A percentile compares a stretch with the other conserved stretches of the same genome.
Conservation (phyloP, 2,888 invertebrate species). For the Acanthococcus lagerstroemiae region DNA sequence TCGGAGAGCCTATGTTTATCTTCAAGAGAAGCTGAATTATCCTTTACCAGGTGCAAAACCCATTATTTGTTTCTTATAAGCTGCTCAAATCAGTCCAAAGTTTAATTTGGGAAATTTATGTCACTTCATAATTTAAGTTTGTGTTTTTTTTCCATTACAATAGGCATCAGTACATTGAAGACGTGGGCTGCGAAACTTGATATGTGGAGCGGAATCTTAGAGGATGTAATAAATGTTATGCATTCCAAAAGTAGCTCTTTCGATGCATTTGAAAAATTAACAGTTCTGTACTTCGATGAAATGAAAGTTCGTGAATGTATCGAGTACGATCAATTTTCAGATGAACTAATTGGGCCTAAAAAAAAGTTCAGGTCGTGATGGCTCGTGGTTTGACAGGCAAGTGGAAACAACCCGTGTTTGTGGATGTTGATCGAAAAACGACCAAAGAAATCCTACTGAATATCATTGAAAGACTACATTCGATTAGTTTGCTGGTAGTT, state of each 20-base stretch:
- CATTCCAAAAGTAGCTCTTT: not conserved
- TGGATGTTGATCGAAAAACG: slow-evolving; percentile 16
- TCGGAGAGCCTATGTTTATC: not conserved
- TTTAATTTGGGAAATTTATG: not conserved
- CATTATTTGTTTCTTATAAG: not conserved
- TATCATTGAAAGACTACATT: not conserved
- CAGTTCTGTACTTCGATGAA: slow-evolving; percentile 8
- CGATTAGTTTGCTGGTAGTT: not conserved
- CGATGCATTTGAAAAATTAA: not conserved
- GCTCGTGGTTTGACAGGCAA: not conserved
- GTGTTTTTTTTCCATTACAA: too few species aligned
- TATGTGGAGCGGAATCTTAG: not conserved
- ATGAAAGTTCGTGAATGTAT: not conserved
- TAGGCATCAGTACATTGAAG: not conserved
- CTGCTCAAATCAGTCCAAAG: not conserved
- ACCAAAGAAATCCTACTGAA: slow-evolving; percentile 1
- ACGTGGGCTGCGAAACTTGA: not conserved
- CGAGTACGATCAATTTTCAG: slow-evolving; percentile 8
- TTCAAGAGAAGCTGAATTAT: not conserved
- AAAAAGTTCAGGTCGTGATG: slow-evolving; percentile 10
- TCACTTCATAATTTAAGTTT: not conserved
- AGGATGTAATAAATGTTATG: not conserved
- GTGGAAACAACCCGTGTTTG: slow-evolving; percentile 18
- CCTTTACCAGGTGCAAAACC: not conserved
- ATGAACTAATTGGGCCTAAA: slow-evolving; percentile 1